Conservation (phyloP, 2,797 vertebrate genomes). For the Buceros bicornis region DNA sequence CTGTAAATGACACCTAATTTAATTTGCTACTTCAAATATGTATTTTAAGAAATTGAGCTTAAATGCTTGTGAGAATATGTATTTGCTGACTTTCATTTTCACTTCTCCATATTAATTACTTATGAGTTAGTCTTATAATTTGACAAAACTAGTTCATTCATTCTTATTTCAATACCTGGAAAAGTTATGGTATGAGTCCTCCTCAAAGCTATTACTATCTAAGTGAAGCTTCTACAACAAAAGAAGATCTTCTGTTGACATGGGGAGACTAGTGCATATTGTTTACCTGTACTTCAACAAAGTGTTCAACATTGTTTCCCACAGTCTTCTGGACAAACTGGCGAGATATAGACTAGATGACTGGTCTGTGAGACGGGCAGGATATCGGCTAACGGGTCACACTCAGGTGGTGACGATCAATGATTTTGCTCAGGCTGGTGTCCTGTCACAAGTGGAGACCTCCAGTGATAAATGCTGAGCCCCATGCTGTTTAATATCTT, state of each 20-base stretch:
- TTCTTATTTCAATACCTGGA: not conserved
- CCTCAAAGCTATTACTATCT: not conserved
- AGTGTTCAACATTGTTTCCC: not conserved
- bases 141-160: not conserved
- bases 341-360: no score
- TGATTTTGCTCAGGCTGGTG: not conserved
- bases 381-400: not conserved
- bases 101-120: not conserved
- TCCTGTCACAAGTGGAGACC: not conserved
- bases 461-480: no score
- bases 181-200: not conserved
- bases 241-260: not conserved
- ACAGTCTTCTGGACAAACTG: not conserved
- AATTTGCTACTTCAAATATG: not conserved
- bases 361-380: not conserved
- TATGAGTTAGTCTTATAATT: not conserved
- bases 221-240: not conserved
- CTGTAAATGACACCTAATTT: not conserved
- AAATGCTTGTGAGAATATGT: not conserved
- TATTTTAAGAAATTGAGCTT: not conserved
- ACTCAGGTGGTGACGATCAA: not conserved
- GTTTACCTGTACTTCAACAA: not conserved
- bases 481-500: not conserved
- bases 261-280: not conserved
- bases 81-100: not conserved